Conservation (phyloP, 2,797 vertebrate species). For the Moxostoma hubbsi region DNA sequence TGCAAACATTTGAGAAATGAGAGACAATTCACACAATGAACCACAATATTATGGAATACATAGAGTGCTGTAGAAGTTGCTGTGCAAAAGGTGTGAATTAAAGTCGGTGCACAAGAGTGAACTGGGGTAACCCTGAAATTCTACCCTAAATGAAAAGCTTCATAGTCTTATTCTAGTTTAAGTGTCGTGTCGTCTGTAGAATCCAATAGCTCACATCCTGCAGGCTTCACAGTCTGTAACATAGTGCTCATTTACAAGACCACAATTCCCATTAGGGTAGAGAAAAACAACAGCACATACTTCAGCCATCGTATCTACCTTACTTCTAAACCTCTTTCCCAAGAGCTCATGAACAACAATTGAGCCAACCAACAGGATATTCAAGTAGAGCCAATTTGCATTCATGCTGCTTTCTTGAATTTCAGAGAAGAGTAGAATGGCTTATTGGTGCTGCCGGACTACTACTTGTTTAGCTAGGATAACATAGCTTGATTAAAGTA, state of each 20-base stretch:
- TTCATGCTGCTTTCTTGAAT: background rate
- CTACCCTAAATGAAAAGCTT: too few relatives aligned
- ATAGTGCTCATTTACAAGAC: too few relatives aligned
- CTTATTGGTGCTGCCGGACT: background rate
- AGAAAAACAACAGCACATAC: too few relatives aligned
- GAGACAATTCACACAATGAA: background rate
- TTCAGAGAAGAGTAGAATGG: background rate
- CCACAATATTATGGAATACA: background rate
- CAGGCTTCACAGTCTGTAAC: too few relatives aligned
- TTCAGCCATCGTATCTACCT: too few relatives aligned
- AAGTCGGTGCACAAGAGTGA: too few relatives aligned
- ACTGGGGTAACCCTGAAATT: background rate
- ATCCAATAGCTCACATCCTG: too few relatives aligned
- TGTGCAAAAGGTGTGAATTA: background rate
- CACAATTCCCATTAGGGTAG: too few relatives aligned
- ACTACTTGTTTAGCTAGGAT: background rate
- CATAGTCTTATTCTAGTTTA: too few relatives aligned
- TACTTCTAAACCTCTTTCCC: background rate
- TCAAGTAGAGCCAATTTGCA: background rate
- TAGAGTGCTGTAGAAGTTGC: too few relatives aligned
- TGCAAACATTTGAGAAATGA: background rate
- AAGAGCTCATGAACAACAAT: background rate
- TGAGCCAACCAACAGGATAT: slow-evolving; percentile 8
- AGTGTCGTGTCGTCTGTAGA: too few relatives aligned
- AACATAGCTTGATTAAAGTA: background rate